These are phyloP conservation scores for Caenorhabditis becei DNA, from an alignment of 2,888 invertebrate genomes.

Conservation along the genomic window DNA sequence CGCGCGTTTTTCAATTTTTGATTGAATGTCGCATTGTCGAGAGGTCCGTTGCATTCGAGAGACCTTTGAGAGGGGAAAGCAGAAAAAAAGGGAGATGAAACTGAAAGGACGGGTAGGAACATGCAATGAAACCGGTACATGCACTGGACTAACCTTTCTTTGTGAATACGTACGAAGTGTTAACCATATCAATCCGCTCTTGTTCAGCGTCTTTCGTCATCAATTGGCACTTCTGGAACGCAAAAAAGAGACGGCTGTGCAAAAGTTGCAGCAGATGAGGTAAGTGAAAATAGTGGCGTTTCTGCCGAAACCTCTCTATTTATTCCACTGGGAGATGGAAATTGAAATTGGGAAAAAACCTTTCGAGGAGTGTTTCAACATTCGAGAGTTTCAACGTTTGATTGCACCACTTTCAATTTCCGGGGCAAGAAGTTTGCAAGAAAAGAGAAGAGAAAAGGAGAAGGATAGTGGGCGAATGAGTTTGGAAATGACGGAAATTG, in stretches of 20 bases:
- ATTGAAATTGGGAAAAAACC: slow-evolving; percentile 45
- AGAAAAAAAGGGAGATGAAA: slow-evolving; percentile 6
- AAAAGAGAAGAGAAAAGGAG: not conserved
- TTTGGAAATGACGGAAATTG: slow-evolving; percentile 20
- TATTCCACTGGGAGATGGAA: slow-evolving; percentile 45
- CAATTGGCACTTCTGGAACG: slow-evolving; percentile 86
- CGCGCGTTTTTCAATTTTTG: slow-evolving; percentile 36
- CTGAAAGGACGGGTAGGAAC: slow-evolving; percentile 5
- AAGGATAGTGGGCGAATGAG: not conserved
- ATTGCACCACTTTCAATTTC: slow-evolving; percentile 35
- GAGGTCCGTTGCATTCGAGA: slow-evolving; percentile 16
- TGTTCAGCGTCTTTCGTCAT: slow-evolving; percentile 88
- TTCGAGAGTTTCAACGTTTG: slow-evolving; percentile 38
- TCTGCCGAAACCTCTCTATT: slow-evolving; percentile 21
- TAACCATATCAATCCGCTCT: slow-evolving; percentile 20
- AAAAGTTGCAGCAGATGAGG: slow-evolving; percentile 86
- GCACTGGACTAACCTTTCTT: slow-evolving; percentile 46
- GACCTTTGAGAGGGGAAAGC: slow-evolving; percentile 1
- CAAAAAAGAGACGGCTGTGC: slow-evolving; percentile 88
- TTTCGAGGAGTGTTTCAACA: slow-evolving; percentile 3
- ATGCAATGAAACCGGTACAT: not conserved
- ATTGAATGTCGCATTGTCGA: slow-evolving; percentile 52
- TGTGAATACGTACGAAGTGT: slow-evolving; percentile 44
- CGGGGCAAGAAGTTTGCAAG: slow-evolving; percentile 1
- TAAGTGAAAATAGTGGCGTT: slow-evolving; percentile 80